These are phyloP conservation scores for Carassius carassius DNA, from an alignment of 2,113 vertebrate genomes.

Conservation along the genomic window DNA sequence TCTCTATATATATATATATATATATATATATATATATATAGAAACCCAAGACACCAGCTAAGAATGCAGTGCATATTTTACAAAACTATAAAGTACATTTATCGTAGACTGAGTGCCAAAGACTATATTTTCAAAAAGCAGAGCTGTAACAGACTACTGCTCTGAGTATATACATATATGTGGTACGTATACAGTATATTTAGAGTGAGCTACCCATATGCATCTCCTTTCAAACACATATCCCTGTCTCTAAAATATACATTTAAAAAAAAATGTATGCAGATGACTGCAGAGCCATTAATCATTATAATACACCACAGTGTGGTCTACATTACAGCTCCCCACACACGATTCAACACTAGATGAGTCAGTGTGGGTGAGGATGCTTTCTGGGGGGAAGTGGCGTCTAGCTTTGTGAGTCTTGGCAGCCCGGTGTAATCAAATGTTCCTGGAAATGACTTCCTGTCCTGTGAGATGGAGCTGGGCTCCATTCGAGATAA, in stretches of 20 bases:
- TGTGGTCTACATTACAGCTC: slow-evolving; percentile 23
- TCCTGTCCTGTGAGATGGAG: slow-evolving; percentile 52
- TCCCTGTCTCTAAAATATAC: slow-evolving; percentile 49
- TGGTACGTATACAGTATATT: slow-evolving; percentile 33
- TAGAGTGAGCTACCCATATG: slow-evolving; percentile 39
- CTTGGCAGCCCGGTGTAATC: slow-evolving; percentile 57
- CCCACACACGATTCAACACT: slow-evolving; percentile 24
- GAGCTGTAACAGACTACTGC: background rate
- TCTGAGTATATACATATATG: background rate
- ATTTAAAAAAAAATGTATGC: slow-evolving; percentile 37
- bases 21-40: too few relatives aligned
- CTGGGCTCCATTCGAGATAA: slow-evolving; percentile 51
- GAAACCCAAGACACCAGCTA: background rate
- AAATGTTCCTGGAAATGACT: slow-evolving; percentile 62
- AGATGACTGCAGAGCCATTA: slow-evolving; percentile 50
- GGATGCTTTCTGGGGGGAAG: slow-evolving; percentile 51
- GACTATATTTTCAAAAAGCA: slow-evolving; percentile 15
- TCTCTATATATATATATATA: too few relatives aligned
- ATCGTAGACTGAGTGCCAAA: background rate
- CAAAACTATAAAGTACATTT: background rate
- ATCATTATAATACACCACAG: slow-evolving; percentile 49
- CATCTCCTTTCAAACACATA: slow-evolving; percentile 47
- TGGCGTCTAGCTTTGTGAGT: slow-evolving; percentile 55
- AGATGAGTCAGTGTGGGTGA: slow-evolving; percentile 49
- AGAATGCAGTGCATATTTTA: background rate